Evolutionary conservation across 2,113 vertebrate species (phyloP), one percentile per base, ranked within the genome.

Genomic region (Antechinus flavipes): DNA sequence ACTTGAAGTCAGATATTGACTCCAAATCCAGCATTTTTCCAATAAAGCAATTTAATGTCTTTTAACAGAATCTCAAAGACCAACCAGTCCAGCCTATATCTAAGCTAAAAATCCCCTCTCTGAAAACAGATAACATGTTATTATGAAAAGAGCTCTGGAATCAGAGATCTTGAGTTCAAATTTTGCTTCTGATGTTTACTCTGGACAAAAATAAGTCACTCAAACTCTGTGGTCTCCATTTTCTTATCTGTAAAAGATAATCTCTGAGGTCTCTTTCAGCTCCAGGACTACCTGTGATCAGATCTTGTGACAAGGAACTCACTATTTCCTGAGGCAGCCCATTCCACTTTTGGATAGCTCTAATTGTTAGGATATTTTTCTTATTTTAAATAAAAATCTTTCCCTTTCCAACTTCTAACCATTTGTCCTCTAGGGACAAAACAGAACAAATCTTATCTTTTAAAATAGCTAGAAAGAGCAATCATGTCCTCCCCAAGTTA

Each of bases 321-420:
- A 76, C 30, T 84, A 84, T 84, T 84, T 84, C 68, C 68, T 84
- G 68, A 84, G 68, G 68, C 68, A 23, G 35, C 1, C 35, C n/a
- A 84, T 84, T 84, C 68, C n/a, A 84, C 68, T 84, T 84, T 42
- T 42, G n/a, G n/a, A 42, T 84, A 84, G n/a, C n/a, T 84, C n/a
- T 84, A 84, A 84, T 84, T 42, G n/a, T 84, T 84, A 84, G 68
- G 68, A 84, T 84, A 84, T 84, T 84, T 84, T 84, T n/a, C 68
- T 84, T 68, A 68, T 68, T 68, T 84, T 84, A 23, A 84, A 84
- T 42, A 84, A 84, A 84, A 42, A 84, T 84, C 68, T 84, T n/a
- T 19, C 68, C 19, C 68, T 84, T 84, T 84, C 68, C 68, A 23
- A n/a, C 19, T 42, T 84, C 19, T 84, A 84, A 42, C 6, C n/a